Percentiles rank a stretch among this genome's conserved stretches.
Evolutionary conservation across 2,888 invertebrate species (phyloP).

Genomic region (Aphelenchoides bicaudatus): DNA sequence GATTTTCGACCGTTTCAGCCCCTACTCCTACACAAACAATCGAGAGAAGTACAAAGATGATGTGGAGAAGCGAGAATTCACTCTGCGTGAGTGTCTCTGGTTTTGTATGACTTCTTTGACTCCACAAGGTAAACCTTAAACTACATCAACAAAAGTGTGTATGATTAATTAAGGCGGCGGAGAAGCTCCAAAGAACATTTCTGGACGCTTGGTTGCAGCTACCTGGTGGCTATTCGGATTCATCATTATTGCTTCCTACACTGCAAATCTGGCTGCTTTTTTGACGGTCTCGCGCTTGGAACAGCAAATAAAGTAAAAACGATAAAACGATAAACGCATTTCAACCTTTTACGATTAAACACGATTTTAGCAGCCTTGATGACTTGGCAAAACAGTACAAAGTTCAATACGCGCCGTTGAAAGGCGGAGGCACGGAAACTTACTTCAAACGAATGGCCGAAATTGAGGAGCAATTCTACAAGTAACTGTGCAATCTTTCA

Average conservation of each 20-base stretch:
- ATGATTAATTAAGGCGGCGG: conserved; percentile 71
- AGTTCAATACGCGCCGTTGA: conserved; percentile 86
- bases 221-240: conserved; percentile 93
- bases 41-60: conserved; percentile 74
- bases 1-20: conserved; percentile 93
- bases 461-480: conserved; percentile 88
- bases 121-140: conserved; percentile 68
- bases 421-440: conserved; percentile 81
- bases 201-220: conserved; percentile 87
- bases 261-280: conserved; percentile 94
- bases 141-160: not conserved
- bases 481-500: conserved; percentile 67
- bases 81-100: conserved; percentile 88
- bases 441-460: conserved; percentile 93
- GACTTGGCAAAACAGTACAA: conserved; percentile 92
- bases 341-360: not conserved
- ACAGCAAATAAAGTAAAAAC: conserved; percentile 48
- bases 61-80: conserved; percentile 78
- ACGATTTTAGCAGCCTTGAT: conserved; percentile 68
- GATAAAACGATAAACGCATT: not conserved
- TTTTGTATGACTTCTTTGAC: conserved; percentile 98
- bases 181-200: conserved; percentile 90
- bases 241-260: conserved; percentile 96
- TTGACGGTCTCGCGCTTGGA: conserved; percentile 70
- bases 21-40: conserved; percentile 90